Conservation (phyloP, 2,113 vertebrate genomes). For the Mesitornis unicolor region DNA sequence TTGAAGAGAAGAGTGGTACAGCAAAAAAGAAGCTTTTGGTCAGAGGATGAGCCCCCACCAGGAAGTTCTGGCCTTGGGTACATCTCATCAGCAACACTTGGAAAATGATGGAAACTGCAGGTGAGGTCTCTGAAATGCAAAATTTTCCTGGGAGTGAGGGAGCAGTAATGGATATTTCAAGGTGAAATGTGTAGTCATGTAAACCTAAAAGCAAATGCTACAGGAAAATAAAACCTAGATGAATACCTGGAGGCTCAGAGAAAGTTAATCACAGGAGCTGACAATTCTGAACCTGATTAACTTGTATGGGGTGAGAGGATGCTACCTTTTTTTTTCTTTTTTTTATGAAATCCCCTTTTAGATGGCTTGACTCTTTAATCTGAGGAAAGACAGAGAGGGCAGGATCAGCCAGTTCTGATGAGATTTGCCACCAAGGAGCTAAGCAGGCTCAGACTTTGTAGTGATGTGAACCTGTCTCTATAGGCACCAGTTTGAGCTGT, state of each 20-base stretch:
- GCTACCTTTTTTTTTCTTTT: background rate
- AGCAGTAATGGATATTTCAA: background rate
- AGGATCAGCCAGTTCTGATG: background rate
- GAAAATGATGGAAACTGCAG: background rate
- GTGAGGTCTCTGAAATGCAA: background rate
- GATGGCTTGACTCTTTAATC: background rate
- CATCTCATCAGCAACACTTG: background rate
- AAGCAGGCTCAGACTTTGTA: background rate
- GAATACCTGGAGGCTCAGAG: background rate
- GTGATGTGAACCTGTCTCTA: background rate
- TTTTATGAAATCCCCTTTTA: background rate
- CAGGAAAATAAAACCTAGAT: background rate
- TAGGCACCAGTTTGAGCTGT: background rate
- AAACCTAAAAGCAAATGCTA: background rate
- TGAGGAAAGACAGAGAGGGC: background rate
- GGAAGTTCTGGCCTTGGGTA: background rate
- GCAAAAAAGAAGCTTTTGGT: background rate
- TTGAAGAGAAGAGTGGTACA: background rate
- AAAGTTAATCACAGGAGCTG: background rate
- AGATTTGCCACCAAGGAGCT: background rate
- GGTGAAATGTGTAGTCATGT: background rate
- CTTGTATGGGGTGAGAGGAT: background rate
- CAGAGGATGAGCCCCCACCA: background rate
- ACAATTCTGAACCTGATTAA: background rate
- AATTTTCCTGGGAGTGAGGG: background rate